Conservation (phyloP, 2,888 invertebrate genomes). For the Catonia carolina region DNA sequence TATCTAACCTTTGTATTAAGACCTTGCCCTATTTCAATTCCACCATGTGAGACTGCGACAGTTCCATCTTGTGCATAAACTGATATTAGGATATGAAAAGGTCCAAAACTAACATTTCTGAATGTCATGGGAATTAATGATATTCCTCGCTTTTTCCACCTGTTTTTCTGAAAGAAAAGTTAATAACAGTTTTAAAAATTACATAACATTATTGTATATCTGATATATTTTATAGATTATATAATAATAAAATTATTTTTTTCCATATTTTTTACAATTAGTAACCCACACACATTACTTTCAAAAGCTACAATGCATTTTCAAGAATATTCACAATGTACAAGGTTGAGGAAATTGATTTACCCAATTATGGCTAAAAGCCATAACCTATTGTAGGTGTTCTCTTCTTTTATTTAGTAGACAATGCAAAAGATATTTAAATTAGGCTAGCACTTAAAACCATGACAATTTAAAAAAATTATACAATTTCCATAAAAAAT, state of each 20-base stretch:
- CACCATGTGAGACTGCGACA: constrained; percentile 63
- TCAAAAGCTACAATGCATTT: neutral
- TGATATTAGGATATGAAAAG: constrained; percentile 55
- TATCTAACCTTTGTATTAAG: constrained; percentile 65
- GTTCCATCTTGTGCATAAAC: constrained; percentile 66
- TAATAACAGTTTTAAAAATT: constrained; percentile 35
- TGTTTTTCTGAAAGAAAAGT: constrained; percentile 60
- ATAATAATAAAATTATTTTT: constrained; percentile 9
- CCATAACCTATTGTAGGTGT: too few species aligned
- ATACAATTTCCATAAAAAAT: too few species aligned
- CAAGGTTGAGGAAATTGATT: too few species aligned
- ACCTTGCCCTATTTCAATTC: constrained; percentile 76
- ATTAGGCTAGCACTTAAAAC: too few species aligned
- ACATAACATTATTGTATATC: constrained; percentile 1
- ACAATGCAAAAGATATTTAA: too few species aligned
- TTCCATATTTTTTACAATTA: neutral
- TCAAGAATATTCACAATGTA: too few species aligned
- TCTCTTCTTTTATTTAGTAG: too few species aligned
- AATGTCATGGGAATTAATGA: constrained; percentile 63
- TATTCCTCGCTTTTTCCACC: constrained; percentile 75
- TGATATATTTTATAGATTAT: neutral
- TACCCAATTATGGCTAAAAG: too few species aligned
- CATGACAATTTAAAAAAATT: too few species aligned
- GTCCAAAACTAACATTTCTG: constrained; percentile 48
- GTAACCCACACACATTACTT: neutral